Percentiles rank a stretch among this genome's conserved stretches.
Conservation (phyloP, 2,888 invertebrate species). For the Aspidapion aeneum region DNA sequence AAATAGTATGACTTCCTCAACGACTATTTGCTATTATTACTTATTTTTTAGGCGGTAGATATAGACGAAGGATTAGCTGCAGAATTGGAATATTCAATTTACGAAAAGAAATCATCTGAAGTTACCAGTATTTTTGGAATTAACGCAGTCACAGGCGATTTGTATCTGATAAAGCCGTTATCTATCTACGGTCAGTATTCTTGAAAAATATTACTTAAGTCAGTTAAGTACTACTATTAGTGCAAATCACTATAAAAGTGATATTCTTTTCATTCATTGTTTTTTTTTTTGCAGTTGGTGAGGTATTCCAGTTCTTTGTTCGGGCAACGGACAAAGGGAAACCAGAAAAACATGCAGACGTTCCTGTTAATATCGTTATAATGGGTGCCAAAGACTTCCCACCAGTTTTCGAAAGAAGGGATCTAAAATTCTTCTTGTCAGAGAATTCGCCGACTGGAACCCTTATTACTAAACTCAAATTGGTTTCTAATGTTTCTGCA, state of each 20-base stretch:
- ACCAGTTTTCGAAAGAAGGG: conserved; percentile 70
- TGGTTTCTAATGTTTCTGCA: conserved; percentile 60
- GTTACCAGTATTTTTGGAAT: conserved; percentile 69
- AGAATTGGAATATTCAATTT: conserved; percentile 71
- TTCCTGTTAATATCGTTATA: conserved; percentile 77
- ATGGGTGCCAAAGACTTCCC: conserved; percentile 66
- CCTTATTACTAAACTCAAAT: conserved; percentile 64
- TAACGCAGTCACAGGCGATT: conserved; percentile 69
- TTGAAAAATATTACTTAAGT: background rate
- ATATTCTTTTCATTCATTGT: conserved; percentile 5
- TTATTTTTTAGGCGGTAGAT: no score
- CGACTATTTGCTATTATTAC: conserved; percentile 42
- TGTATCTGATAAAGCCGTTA: conserved; percentile 63
- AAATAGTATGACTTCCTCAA: background rate
- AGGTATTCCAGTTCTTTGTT: conserved; percentile 84
- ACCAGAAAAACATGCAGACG: conserved; percentile 72
- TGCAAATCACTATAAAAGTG: background rate
- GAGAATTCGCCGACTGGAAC: conserved; percentile 71
- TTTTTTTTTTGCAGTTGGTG: conserved; percentile 56
- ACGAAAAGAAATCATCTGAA: conserved; percentile 63
- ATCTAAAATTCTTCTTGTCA: conserved; percentile 74
- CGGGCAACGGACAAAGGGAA: conserved; percentile 80
- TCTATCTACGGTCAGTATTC: conserved; percentile 47
- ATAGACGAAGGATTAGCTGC: conserved; percentile 72
- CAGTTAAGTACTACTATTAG: background rate